Evolutionary conservation across 2,888 invertebrate species (phyloP).

Genomic region (Dynastes maya): DNA sequence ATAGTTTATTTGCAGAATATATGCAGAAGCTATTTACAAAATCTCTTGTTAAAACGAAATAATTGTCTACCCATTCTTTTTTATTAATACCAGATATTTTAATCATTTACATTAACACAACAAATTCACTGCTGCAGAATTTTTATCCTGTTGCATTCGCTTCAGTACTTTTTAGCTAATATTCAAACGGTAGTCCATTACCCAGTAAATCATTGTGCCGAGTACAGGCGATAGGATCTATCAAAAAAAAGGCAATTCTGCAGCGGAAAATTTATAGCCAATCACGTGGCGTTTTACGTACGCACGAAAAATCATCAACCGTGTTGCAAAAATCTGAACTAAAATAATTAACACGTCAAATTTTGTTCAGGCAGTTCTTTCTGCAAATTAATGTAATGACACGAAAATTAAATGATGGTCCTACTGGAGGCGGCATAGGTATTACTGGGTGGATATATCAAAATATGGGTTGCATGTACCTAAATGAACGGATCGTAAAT

Average conservation of each 20-base stretch:
- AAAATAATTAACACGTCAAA: constrained; percentile 39
- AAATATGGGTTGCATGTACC: constrained; percentile 28
- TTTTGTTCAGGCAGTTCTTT: constrained; percentile 12
- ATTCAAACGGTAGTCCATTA: constrained; percentile 9
- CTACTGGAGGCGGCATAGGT: not conserved
- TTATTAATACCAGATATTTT: no score
- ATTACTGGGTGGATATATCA: constrained; percentile 25
- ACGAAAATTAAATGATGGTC: constrained; percentile 42
- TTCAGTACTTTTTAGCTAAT: no score
- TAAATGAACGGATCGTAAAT: constrained; percentile 36
- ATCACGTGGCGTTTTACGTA: constrained; percentile 18
- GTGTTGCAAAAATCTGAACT: constrained; percentile 24
- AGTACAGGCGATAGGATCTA: not conserved
- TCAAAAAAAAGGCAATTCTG: constrained; percentile 10
- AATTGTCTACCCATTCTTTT: no score
- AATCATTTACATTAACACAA: no score
- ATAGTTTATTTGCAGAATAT: no score
- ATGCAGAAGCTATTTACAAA: no score
- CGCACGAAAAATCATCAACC: constrained; percentile 19
- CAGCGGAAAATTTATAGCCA: constrained; percentile 20
- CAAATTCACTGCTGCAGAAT: no score
- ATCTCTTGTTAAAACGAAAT: no score
- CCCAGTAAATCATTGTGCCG: constrained; percentile 8
- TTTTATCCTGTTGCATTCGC: no score
- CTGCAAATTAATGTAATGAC: constrained; percentile 43